Evolutionary conservation across 2,797 vertebrate species (phyloP), one percentile per base, ranked within the genome.

Genomic region (Kryptolebias ocellatus): DNA sequence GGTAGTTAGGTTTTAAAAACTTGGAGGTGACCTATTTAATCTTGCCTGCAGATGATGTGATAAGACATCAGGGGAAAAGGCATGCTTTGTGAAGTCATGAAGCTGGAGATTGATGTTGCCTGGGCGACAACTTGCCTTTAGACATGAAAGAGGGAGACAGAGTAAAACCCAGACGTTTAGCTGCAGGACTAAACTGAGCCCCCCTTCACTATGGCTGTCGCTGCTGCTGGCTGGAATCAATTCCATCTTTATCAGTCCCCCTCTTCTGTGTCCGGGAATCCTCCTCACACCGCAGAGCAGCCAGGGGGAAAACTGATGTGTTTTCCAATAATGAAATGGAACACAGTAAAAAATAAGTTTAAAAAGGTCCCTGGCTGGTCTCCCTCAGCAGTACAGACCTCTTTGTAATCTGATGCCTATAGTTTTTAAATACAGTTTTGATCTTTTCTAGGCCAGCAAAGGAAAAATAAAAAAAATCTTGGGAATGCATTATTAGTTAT

Each of bases 271-370:
- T 93, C 89, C 90, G 87, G 92, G 92, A 93, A 93, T 93, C 87
- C 90, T 91, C 81, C 90, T 87, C 90, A 85, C 80, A 76, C 83
- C 27, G 57, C 85, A 86, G 83, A 82, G 78, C 79, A 88, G 88
- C 87, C 76, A 39, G 74, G 67, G 89, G 87, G 82, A 79, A 84
- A 86, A 82, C 91, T 89, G 91, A 92, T 92, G 90, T 91, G 86
- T 94, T 94, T 93, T 93, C 93, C 93, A 94, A 94, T 94, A 95
- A 93, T 94, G 90, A 93, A 94, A 94, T 91, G 79, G 85, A 92
- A 92, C 92, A 92, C 88, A 85, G 88, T 81, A 90, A 93, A 93
- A 85, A 94, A 92, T 88, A 90, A 86, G 89, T 94, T 92, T 91
- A 90, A 89, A 88, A 92, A 90, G 90, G 78, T 86, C 80, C 67